Conservation (phyloP, 2,797 vertebrate genomes). For the Scleropages formosus region DNA sequence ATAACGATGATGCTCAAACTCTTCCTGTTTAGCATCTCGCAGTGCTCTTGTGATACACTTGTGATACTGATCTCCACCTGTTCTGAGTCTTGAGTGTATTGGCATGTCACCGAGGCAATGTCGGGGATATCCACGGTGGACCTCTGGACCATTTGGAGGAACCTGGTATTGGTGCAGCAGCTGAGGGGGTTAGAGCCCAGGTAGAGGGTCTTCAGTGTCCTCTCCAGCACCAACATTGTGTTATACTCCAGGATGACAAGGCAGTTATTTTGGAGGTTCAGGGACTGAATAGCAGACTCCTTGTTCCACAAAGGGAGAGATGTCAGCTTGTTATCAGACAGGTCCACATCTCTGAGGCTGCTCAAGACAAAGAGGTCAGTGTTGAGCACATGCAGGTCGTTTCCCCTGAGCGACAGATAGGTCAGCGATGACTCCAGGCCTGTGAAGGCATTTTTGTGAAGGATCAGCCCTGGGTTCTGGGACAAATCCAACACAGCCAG, state of each 20-base stretch:
- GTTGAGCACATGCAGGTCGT: conserved; percentile 69
- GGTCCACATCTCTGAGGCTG: conserved; percentile 76
- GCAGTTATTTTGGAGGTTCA: conserved; percentile 88
- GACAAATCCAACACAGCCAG: conserved; percentile 81
- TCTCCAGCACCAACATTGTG: conserved; percentile 74
- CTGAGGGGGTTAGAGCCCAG: conserved; percentile 84
- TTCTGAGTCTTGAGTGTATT: conserved; percentile 61
- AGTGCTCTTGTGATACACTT: conserved; percentile 74
- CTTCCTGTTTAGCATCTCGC: conserved; percentile 63
- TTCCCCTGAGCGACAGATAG: conserved; percentile 77
- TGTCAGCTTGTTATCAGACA: conserved; percentile 82
- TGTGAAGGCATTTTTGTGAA: conserved; percentile 69
- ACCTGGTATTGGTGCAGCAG: conserved; percentile 83
- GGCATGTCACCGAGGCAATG: conserved; percentile 72
- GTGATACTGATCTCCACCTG: conserved; percentile 69
- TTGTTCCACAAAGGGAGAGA: conserved; percentile 72
- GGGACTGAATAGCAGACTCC: conserved; percentile 75
- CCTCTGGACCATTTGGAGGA: conserved; percentile 75
- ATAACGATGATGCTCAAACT: conserved; percentile 63
- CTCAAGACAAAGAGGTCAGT: conserved; percentile 75
- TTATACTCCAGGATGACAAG: conserved; percentile 75
- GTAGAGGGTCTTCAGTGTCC: conserved; percentile 81
- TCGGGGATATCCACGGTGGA: conserved; percentile 73
- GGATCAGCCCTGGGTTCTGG: conserved; percentile 75
- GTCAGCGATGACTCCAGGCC: conserved; percentile 81